Evolutionary conservation across 2,113 vertebrate species (phyloP).

Genomic region (Gymnobelideus leadbeateri): DNA sequence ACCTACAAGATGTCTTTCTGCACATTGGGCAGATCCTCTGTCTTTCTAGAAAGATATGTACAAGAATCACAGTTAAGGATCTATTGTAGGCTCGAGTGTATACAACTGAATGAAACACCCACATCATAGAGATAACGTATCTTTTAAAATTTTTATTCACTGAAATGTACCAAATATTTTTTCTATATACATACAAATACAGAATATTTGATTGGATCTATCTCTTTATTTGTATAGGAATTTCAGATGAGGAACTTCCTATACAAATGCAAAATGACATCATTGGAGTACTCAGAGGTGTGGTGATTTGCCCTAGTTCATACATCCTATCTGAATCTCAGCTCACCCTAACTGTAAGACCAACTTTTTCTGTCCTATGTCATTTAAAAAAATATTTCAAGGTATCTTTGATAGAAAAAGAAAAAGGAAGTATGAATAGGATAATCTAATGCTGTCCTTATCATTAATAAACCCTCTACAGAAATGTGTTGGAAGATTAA

Average conservation of each 20-base stretch:
- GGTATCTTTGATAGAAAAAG: neutral
- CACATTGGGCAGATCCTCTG: neutral
- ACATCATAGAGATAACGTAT: neutral
- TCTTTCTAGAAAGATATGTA: neutral
- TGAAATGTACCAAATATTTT: neutral
- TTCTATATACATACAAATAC: neutral
- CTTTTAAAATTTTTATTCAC: neutral
- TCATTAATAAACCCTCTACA: neutral
- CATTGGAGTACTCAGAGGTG: neutral
- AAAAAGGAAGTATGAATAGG: neutral
- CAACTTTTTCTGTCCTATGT: neutral
- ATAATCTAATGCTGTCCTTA: neutral
- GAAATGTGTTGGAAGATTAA: neutral
- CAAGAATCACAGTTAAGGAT: neutral
- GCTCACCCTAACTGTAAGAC: neutral
- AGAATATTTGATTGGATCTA: no score
- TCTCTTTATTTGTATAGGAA: neutral
- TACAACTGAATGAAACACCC: neutral
- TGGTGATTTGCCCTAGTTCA: neutral
- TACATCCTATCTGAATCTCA: neutral
- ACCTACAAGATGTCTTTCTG: neutral
- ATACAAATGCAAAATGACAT: neutral
- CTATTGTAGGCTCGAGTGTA: neutral
- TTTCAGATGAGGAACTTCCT: neutral
- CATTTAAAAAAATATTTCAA: neutral